Conservation (phyloP, 2,113 vertebrate species). For the Picathartes gymnocephalus region DNA sequence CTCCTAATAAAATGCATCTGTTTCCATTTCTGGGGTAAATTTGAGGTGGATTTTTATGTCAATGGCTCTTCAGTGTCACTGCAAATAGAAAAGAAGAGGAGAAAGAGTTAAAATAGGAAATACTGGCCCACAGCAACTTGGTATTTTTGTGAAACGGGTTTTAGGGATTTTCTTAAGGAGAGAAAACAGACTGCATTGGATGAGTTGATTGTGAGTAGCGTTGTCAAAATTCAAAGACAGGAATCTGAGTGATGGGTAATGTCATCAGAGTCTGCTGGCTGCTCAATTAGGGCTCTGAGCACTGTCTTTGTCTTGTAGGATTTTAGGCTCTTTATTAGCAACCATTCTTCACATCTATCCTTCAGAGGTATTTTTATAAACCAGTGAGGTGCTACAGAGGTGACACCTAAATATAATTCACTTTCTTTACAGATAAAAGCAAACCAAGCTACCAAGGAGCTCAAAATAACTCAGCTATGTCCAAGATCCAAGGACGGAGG, state of each 20-base stretch:
- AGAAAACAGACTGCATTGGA: neutral
- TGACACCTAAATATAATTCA: neutral
- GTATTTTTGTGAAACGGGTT: neutral
- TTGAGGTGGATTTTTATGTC: neutral
- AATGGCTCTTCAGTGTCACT: neutral
- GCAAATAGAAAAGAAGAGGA: neutral
- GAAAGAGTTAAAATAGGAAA: neutral
- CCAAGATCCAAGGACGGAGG: neutral
- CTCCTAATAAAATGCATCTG: constrained; percentile 16
- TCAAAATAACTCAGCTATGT: neutral
- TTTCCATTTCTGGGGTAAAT: neutral
- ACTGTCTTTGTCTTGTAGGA: neutral
- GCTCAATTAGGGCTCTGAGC: neutral
- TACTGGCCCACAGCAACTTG: neutral
- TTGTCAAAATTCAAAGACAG: neutral
- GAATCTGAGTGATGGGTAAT: neutral
- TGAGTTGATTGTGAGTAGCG: neutral
- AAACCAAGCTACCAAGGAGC: neutral
- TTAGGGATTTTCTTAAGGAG: neutral
- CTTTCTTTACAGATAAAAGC: neutral
- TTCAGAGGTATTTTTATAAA: neutral
- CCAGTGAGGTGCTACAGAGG: neutral
- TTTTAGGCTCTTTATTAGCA: neutral
- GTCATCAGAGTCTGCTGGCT: neutral
- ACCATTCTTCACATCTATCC: neutral